Base-by-base conservation (phyloP, 2,888 invertebrate genomes). In the Napeogenes sylphis region DNA sequence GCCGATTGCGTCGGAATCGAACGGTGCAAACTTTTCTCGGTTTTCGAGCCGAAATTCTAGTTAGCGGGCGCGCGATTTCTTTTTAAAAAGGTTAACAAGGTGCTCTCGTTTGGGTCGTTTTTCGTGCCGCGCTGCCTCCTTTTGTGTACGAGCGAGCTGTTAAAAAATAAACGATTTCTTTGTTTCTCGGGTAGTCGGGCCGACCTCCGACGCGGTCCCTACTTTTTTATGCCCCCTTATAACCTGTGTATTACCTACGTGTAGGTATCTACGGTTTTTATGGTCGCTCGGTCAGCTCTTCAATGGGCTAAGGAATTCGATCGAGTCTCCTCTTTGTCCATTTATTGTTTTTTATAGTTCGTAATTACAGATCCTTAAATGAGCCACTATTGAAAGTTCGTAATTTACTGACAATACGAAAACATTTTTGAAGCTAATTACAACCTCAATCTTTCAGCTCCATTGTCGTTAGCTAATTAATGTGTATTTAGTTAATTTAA, bases 161-260 rank as follows among this genome's bases (percentile, higher is more conserved):
- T 90, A 90, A 90, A 90, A 90, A 90, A 90, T 90, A 90, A 90
- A 90, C 85, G 87, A 90, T 84, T 79, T 85, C 89, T 90, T 90
- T 90, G 90, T 90, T 90, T 90, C 90, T 90, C 88, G 88, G 87
- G 88, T 87, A 89, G 90, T 87, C 89, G 82, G 81, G 75, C 85
- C 90, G 90, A 90, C 90, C 90, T 90, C 90, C 90, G 88, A 83
- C 85, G 90, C 87, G 87, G 87, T 84, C 87, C 85, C 85, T 83
- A 82, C 83, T 87, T 90, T 90, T 90, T 90, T 90, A 87, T 89
- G 84, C 84, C 84, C 84, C 85, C 87, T 87, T 90, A 87, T 90
- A 90, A 88, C 90, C 87, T 84, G 90, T 87, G 88, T 88, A 87
- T 87, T 90, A 87, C 87, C 87, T 87, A 90, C 90, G 90, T 89